These are phyloP conservation scores for Peromyscus californicus DNA, from an alignment of 2,113 vertebrate genomes.

Conservation along the genomic window DNA sequence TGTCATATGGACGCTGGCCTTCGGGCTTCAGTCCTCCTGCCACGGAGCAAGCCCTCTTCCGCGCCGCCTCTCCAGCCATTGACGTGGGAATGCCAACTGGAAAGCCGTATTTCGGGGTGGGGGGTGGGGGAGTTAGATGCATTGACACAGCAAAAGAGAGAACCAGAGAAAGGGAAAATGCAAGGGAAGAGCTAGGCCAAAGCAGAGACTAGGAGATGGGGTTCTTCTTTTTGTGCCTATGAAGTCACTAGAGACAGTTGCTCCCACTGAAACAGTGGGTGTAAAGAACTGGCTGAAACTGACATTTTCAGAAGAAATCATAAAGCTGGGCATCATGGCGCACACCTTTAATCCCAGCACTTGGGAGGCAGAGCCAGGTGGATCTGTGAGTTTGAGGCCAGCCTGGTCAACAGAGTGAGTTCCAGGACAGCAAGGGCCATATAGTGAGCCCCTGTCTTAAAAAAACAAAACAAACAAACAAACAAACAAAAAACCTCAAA, in stretches of 20 bases:
- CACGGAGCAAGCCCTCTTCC: neutral
- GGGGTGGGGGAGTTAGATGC: too few relatives aligned
- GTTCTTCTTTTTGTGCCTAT: neutral
- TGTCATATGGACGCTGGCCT: neutral
- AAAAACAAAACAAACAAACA: too few relatives aligned
- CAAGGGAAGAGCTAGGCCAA: neutral
- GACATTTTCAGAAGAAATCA: neutral
- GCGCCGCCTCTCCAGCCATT: neutral
- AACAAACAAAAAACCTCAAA: neutral
- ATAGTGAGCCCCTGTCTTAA: neutral
- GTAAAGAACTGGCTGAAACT: neutral
- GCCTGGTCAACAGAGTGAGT: neutral
- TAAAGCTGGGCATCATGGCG: neutral
- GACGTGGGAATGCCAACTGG: neutral
- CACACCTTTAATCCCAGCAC: neutral
- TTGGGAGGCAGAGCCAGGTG: neutral
- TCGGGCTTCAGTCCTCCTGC: neutral
- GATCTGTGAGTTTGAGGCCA: neutral
- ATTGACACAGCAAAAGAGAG: neutral
- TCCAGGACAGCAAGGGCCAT: neutral
- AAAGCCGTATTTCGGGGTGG: neutral
- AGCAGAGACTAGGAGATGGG: neutral
- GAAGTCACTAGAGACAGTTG: neutral
- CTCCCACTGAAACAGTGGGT: neutral
- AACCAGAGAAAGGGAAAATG: neutral